These are phyloP conservation scores for Anableps anableps DNA, from an alignment of 2,797 vertebrate genomes.

Conservation along the genomic window DNA sequence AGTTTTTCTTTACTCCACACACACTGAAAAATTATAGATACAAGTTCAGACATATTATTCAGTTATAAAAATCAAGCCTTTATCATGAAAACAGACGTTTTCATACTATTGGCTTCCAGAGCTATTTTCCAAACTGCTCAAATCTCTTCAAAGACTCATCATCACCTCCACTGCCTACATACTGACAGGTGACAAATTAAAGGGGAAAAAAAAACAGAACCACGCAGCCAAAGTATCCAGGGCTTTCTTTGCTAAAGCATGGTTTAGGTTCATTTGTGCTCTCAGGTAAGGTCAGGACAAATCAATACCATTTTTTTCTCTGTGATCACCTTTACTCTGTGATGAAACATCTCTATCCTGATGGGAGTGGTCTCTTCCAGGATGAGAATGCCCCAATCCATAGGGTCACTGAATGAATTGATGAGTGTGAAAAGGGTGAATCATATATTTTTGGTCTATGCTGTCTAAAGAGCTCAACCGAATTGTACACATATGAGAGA, in stretches of 20 bases:
- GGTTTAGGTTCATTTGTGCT: conserved; percentile 11
- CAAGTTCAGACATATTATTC: too few relatives aligned
- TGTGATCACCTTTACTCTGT: conserved; percentile 26
- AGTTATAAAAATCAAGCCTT: too few relatives aligned
- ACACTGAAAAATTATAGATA: too few relatives aligned
- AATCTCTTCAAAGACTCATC: neutral
- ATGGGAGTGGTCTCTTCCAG: conserved; percentile 22
- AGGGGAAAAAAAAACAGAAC: neutral
- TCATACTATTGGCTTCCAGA: neutral
- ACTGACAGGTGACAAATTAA: conserved; percentile 3
- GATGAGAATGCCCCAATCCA: conserved; percentile 22
- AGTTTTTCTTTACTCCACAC: too few relatives aligned
- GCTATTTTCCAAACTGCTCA: neutral
- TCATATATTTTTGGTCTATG: conserved; percentile 3
- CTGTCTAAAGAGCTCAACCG: neutral
- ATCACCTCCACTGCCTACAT: neutral
- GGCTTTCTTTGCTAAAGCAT: conserved; percentile 1
- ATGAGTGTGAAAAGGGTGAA: conserved; percentile 32
- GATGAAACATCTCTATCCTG: conserved; percentile 20
- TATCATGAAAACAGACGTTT: neutral
- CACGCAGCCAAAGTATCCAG: neutral
- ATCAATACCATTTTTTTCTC: conserved; percentile 27
- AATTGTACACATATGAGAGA: neutral
- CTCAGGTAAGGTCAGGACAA: conserved; percentile 11
- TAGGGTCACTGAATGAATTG: conserved; percentile 33